phyloP scores from a whole-genome alignment of 2,797 vertebrate genomes.

The Poecilia wingei region DNA sequence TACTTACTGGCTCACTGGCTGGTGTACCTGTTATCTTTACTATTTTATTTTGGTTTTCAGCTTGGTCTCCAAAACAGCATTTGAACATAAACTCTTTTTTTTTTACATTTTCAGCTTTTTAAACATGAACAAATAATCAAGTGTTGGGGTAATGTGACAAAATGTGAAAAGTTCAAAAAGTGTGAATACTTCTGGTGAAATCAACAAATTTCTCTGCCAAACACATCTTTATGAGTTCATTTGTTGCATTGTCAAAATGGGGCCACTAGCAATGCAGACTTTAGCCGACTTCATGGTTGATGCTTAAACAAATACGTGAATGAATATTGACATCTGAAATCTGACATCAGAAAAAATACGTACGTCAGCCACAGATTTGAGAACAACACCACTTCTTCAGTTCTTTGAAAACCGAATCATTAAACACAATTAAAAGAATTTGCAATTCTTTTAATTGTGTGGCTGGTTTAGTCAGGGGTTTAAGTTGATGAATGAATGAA shows the following conservation, averaged over 20 bases:
- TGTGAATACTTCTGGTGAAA: neutral
- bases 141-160: neutral
- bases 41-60: neutral
- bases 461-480: neutral
- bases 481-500: conserved; percentile 5
- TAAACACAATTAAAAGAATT: no score
- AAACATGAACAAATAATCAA: neutral
- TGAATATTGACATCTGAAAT: conserved; percentile 4
- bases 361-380: neutral
- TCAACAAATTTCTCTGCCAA: neutral
- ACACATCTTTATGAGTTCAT: neutral
- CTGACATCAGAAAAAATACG: neutral
- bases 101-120: neutral
- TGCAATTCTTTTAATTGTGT: neutral
- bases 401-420: neutral
- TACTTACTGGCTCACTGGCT: neutral
- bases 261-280: conserved; percentile 38
- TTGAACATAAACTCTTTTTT: neutral
- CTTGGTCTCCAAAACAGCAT: neutral
- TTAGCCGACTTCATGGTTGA: conserved; percentile 68
- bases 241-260: conserved; percentile 68
- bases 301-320: conserved; percentile 43
- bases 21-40: neutral
- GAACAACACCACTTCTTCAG: neutral
- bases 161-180: neutral